Conservation (phyloP, 2,888 invertebrate species). For the Cryptocheilus praepositus region DNA sequence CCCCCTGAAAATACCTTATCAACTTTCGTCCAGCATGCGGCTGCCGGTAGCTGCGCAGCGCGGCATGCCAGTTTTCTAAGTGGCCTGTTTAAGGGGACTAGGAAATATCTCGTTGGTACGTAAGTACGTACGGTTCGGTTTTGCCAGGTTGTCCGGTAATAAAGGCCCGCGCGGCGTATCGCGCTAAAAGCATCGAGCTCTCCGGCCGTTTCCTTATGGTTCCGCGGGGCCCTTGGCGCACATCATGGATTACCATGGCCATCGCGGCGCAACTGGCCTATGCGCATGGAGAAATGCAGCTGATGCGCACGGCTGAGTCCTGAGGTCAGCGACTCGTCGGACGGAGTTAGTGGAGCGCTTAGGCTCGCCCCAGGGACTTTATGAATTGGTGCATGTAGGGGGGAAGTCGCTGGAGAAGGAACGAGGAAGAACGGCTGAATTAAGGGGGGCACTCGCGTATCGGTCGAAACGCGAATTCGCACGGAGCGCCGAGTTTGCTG, state of each 20-base stretch:
- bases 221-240: conserved; percentile 37
- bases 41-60: too few species aligned
- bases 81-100: too few species aligned
- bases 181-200: too few species aligned
- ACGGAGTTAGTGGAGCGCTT: conserved; percentile 73
- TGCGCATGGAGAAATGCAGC: conserved; percentile 64
- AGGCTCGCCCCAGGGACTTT: conserved; percentile 65
- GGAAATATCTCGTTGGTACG: too few species aligned
- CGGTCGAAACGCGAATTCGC: conserved; percentile 1
- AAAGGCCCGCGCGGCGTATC: too few species aligned
- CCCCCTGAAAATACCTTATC: too few species aligned
- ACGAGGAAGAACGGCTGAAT: neutral
- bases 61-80: too few species aligned
- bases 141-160: too few species aligned
- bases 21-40: too few species aligned
- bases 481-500: too few species aligned
- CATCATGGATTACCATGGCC: conserved; percentile 63
- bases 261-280: conserved; percentile 62
- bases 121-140: too few species aligned
- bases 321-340: conserved; percentile 73
- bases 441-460: conserved; percentile 20
- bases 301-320: conserved; percentile 73
- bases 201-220: conserved; percentile 21
- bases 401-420: conserved; percentile 15
- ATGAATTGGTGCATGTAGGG: conserved; percentile 69